Evolutionary conservation across 2,888 invertebrate species (phyloP).

Genomic region (Periphyllus acericola): DNA sequence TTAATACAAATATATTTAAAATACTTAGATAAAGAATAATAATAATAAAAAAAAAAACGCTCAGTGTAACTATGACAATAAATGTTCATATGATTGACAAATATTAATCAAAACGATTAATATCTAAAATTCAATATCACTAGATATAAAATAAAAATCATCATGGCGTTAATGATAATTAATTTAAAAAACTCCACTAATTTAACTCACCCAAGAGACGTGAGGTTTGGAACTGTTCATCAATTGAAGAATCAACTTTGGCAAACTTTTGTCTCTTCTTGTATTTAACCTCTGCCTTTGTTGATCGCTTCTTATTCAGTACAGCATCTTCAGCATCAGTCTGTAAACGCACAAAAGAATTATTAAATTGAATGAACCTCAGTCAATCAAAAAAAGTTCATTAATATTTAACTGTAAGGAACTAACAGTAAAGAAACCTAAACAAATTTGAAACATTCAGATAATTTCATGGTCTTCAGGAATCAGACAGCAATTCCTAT

Average conservation of each 20-base stretch:
- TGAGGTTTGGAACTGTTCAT: constrained; percentile 97
- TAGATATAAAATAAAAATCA: constrained; percentile 29
- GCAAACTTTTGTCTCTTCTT: constrained; percentile 89
- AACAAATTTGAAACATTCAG: neutral
- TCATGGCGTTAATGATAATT: constrained; percentile 15
- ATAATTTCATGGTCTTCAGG: constrained; percentile 1
- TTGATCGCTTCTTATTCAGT: constrained; percentile 92
- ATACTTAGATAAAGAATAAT: no score
- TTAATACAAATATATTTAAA: neutral
- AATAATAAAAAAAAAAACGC: constrained; percentile 64
- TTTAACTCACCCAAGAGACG: constrained; percentile 84
- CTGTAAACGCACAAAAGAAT: constrained; percentile 68
- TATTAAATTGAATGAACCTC: neutral
- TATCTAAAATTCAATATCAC: constrained; percentile 57
- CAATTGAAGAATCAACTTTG: constrained; percentile 91
- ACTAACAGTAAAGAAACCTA: neutral
- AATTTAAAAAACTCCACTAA: constrained; percentile 5
- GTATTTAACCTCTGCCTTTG: constrained; percentile 92
- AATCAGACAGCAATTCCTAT: no score
- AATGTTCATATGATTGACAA: constrained; percentile 56
- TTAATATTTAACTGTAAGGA: neutral
- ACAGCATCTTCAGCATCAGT: constrained; percentile 94
- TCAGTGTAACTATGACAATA: constrained; percentile 93
- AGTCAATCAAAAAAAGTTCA: neutral
- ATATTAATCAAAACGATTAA: constrained; percentile 58